A percentile compares a stretch with the other conserved stretches of the same genome.
Conservation (phyloP, 2,888 invertebrate genomes). For the Clunio marinus region DNA sequence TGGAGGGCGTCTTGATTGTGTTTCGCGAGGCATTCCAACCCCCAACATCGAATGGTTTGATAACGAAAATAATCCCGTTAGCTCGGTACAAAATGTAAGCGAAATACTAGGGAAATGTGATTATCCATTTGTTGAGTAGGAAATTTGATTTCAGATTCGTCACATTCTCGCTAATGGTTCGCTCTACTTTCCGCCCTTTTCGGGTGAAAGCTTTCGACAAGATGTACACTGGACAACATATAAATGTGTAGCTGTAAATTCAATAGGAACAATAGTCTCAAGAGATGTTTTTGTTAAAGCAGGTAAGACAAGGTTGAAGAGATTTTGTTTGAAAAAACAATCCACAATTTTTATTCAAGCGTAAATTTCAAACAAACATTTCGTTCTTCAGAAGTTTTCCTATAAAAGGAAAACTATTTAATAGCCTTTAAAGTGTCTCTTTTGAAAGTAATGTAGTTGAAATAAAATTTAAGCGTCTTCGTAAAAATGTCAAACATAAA, state of each 20-base stretch:
- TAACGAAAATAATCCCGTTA: constrained; percentile 54
- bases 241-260: constrained; percentile 54
- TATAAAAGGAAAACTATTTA: too few relatives aligned
- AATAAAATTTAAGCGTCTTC: too few relatives aligned
- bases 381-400: too few relatives aligned
- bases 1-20: constrained; percentile 55
- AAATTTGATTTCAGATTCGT: constrained; percentile 48
- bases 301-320: too few relatives aligned
- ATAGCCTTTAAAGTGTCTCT: too few relatives aligned
- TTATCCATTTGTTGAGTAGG: not conserved
- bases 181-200: constrained; percentile 56
- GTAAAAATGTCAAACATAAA: too few relatives aligned
- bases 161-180: constrained; percentile 56
- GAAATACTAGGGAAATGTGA: not conserved
- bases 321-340: too few relatives aligned
- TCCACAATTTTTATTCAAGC: too few relatives aligned
- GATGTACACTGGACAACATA: constrained; percentile 58
- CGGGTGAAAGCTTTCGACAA: constrained; percentile 56
- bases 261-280: constrained; percentile 55
- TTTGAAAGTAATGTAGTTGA: too few relatives aligned
- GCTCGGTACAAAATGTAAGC: constrained; percentile 52
- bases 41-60: constrained; percentile 57
- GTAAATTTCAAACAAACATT: too few relatives aligned
- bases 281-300: constrained; percentile 55
- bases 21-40: constrained; percentile 55